Conservation (phyloP, 2,797 vertebrate genomes). For the Phoeniculus purpureus region DNA sequence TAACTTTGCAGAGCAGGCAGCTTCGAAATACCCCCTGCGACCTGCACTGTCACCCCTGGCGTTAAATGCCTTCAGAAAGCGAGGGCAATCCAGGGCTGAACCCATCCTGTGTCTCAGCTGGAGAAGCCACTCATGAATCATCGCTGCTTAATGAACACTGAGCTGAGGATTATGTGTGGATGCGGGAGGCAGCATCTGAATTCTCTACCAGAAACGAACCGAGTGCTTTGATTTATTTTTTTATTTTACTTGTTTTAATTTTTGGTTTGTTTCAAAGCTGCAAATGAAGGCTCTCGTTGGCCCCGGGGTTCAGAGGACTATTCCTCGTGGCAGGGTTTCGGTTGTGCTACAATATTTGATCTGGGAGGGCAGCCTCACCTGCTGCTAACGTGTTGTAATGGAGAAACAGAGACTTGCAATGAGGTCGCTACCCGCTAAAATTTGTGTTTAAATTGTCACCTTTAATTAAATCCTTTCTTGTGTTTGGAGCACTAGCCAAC, state of each 20-base stretch:
- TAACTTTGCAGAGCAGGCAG: neutral
- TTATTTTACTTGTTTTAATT: neutral
- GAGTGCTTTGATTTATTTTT: slow-evolving; percentile 23
- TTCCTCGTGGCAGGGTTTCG: neutral
- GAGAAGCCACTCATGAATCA: slow-evolving; percentile 46
- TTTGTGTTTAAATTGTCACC: slow-evolving; percentile 52
- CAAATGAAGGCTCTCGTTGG: neutral
- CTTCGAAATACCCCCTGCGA: neutral
- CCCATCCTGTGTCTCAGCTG: slow-evolving; percentile 21
- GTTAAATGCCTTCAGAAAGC: slow-evolving; percentile 21
- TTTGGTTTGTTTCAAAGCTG: neutral
- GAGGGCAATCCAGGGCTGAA: slow-evolving; percentile 26
- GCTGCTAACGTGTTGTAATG: slow-evolving; percentile 38
- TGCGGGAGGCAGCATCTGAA: slow-evolving; percentile 1
- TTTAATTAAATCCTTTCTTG: slow-evolving; percentile 72
- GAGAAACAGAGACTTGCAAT: slow-evolving; percentile 13
- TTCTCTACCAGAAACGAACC: slow-evolving; percentile 30
- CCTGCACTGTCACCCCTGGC: neutral
- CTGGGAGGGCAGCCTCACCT: slow-evolving; percentile 20
- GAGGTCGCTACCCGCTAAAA: slow-evolving; percentile 43
- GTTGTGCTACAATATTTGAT: neutral
- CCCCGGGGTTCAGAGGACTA: neutral
- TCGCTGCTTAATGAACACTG: slow-evolving; percentile 32
- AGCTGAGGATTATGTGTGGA: neutral
- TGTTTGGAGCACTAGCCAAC: slow-evolving; percentile 59